phyloP scores from a whole-genome alignment of 2,888 invertebrate species.

The Chloromyia formosa region DNA sequence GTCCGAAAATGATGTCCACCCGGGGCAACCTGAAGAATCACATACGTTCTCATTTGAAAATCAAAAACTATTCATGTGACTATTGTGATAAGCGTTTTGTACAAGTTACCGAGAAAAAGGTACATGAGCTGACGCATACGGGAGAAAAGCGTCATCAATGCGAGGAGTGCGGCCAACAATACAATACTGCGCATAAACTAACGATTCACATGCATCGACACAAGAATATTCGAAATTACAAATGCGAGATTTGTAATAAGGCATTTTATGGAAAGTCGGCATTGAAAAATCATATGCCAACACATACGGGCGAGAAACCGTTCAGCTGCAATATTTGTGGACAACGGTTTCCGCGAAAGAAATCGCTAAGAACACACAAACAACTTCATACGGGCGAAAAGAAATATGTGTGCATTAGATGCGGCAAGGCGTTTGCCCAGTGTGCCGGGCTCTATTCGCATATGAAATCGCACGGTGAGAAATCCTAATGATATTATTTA shows the following conservation, averaged over 20 bases:
- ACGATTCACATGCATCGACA: slow-evolving; percentile 57
- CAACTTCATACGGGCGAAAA: slow-evolving; percentile 57
- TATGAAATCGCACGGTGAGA: no score
- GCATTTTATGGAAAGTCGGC: slow-evolving; percentile 56
- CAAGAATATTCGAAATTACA: slow-evolving; percentile 58
- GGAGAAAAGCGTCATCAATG: slow-evolving; percentile 53
- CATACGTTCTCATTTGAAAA: slow-evolving; percentile 27
- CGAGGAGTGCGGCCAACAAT: slow-evolving; percentile 21
- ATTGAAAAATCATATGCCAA: slow-evolving; percentile 57
- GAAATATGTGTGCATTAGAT: slow-evolving; percentile 59
- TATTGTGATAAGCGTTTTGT: slow-evolving; percentile 56
- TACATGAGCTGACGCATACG: slow-evolving; percentile 55
- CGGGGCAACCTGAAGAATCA: slow-evolving; percentile 33
- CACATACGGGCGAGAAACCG: slow-evolving; percentile 57
- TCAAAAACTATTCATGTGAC: slow-evolving; percentile 22
- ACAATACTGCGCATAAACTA: slow-evolving; percentile 56
- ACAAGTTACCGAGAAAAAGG: slow-evolving; percentile 54
- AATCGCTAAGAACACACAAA: slow-evolving; percentile 58
- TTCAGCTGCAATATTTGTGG: slow-evolving; percentile 53
- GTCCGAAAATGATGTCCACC: slow-evolving; percentile 33
- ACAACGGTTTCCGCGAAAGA: slow-evolving; percentile 57
- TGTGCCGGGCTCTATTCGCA: background rate
- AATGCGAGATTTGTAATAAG: slow-evolving; percentile 56
- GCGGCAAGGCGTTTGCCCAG: slow-evolving; percentile 53
- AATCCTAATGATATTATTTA: no score